Percentiles rank a stretch among this genome's conserved stretches.
Evolutionary conservation across 2,888 invertebrate genomes (phyloP).

Genomic region (Sarcophaga subvicina): DNA sequence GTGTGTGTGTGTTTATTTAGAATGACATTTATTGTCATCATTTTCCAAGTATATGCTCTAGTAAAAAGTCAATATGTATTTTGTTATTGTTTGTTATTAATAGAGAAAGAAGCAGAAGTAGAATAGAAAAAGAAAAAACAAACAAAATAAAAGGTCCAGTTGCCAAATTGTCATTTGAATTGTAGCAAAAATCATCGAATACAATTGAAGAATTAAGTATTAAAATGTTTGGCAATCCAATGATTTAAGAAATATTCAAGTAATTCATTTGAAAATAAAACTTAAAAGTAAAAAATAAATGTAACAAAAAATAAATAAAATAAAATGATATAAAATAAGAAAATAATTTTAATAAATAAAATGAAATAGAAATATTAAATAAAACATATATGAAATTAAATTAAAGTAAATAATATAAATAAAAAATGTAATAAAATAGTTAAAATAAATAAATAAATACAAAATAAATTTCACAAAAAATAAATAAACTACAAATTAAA

Average conservation of each 20-base stretch:
- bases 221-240: too few relatives aligned
- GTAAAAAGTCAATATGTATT: conserved; percentile 11
- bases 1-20: not conserved
- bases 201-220: not conserved
- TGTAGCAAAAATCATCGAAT: not conserved
- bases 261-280: not conserved
- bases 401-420: too few relatives aligned
- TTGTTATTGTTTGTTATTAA: not conserved
- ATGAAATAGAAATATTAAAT: too few relatives aligned
- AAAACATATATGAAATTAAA: too few relatives aligned
- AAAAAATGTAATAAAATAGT: too few relatives aligned
- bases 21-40: conserved; percentile 15
- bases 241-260: not conserved
- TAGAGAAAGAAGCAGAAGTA: too few relatives aligned
- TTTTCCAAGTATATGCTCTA: not conserved
- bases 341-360: too few relatives aligned
- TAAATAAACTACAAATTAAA: too few relatives aligned
- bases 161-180: conserved; percentile 7
- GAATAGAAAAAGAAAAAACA: too few relatives aligned
- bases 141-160: not conserved
- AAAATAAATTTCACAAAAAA: too few relatives aligned
- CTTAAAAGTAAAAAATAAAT: not conserved
- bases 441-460: too few relatives aligned
- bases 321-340: too few relatives aligned
- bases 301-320: not conserved